Base-by-base conservation (phyloP, 2,113 vertebrate species). In the Benitochromis conjunctus region DNA sequence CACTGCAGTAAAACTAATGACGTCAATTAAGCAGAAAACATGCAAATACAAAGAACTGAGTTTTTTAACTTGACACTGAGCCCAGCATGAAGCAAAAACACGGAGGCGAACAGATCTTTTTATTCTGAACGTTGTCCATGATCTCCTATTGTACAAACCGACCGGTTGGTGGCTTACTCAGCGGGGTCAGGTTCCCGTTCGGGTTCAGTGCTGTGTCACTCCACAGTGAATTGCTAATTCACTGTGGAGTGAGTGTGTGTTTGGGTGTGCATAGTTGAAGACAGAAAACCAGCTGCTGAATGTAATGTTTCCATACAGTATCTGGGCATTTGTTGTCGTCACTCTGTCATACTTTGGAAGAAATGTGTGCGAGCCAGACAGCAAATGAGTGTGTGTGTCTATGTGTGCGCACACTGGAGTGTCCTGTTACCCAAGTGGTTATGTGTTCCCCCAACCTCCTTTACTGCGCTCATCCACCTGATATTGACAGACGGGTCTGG, bases 401-500 rank as follows among this genome's bases (percentile, higher is more conserved):
- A 53, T 80, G 76, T 48, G 51, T 83, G 76, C 84, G 57, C 76
- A 26, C 64, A 36, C 84, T 19, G 12, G 79, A 66, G 92, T 89
- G 48, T 95, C 88, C 66, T 78, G 18, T 95, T 93, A 88, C 92
- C 3, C n/a, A 77, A 86, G 90, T 5, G 24, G 46, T 86, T 56
- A 43, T 84, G 79, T 79, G 71, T 84, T 88, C 77, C 53, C 81
- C 71, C 69, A 29, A 36, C 41, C 21, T 74, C 71, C 31, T 36
- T 6, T 9, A 18, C 85, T 60, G 83, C 81, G 53, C 19, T 84
- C 71, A 87, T 88, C 80, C 90, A 94, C 92, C 92, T 92, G 93
- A 95, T 94, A 94, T 94, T 93, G 90, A 92, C 88, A 81, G 89
- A 64, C 81, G 18, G 71, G 85, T 92, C 92, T 94, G 69, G 82